These are phyloP conservation scores for Tenthredo amoena DNA, from an alignment of 2,888 invertebrate genomes.

Conservation along the genomic window DNA sequence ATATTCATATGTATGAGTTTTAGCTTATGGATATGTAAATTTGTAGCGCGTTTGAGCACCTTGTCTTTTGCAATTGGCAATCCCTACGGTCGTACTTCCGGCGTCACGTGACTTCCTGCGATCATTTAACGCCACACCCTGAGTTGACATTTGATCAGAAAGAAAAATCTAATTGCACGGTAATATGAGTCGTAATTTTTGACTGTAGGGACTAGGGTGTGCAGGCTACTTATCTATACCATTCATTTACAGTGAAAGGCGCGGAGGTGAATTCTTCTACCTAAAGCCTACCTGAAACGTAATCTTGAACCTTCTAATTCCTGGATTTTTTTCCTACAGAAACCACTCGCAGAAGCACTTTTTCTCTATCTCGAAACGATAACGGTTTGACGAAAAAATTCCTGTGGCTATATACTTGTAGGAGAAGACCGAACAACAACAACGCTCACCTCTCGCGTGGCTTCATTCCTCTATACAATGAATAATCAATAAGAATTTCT, in stretches of 20 bases:
- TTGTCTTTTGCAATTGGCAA: neutral
- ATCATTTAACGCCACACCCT: constrained; percentile 39
- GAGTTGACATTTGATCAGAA: constrained; percentile 9
- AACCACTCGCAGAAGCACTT: neutral
- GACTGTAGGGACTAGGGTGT: neutral
- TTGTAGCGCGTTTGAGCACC: neutral
- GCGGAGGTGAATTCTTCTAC: neutral
- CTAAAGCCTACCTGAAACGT: neutral
- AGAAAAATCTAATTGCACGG: constrained; percentile 14
- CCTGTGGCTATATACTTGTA: neutral
- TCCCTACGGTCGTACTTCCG: neutral
- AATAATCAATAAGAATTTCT: constrained; percentile 34
- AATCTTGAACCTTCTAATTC: neutral
- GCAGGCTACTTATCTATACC: neutral
- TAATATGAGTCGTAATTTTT: neutral
- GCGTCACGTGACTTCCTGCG: constrained; percentile 43
- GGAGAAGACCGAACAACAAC: neutral
- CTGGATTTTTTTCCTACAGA: neutral
- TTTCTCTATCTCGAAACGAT: constrained; percentile 22
- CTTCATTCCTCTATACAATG: neutral
- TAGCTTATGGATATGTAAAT: constrained; percentile 29
- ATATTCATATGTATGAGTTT: constrained; percentile 31
- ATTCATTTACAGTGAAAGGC: constrained; percentile 23
- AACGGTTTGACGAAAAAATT: neutral
- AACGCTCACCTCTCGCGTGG: constrained; percentile 27